Base-by-base conservation (phyloP, 2,113 vertebrate genomes). In the Corvus hawaiiensis region DNA sequence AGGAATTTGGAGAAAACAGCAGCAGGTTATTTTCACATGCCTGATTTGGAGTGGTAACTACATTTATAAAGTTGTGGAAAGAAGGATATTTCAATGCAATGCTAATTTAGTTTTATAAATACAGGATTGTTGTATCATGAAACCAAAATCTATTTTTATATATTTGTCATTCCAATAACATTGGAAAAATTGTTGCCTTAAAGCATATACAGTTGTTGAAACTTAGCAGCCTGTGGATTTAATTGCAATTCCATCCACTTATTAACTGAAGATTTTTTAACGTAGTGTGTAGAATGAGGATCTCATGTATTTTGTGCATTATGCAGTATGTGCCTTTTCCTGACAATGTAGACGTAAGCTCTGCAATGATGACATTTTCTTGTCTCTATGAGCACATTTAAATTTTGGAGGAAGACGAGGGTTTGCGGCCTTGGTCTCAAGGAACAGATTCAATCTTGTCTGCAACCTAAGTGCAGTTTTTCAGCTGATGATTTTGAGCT, bases 31-130 rank as follows among this genome's bases (percentile, higher is more conserved):
- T 90, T 79, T 94, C 35, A 58, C 63, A 35, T 66, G 41, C 26
- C 55, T 90, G 46, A 71, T 49, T 76, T 43, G 35, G 33, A 58
- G 22, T n/a, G 43, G 46, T 80, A 73, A 73, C 24, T 88, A 37
- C 49, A 58, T 77, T 91, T 76, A 35, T 63, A 51, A 43, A 85
- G 43, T 54, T 82, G 46, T 67, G 59, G 68, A 80, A 89, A 90
- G n/a, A 88, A 64, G 21, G 49, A 33, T 90, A 80, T 84, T 93
- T 95, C 11, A n/a, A 13, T 83, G 37, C 48, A 77, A 49, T 58
- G 28, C 46, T 77, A 71, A 58, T 94, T 92, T 77, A 69, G 41
- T 93, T 93, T 93, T 92, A 63, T 74, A 88, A 93, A 88, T 83
- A 58, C 16, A 10, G 20, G 77, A 48, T 66, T 82, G 41, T 89